Evolutionary conservation across 1,140 invertebrate genomes (phyloP), one percentile per base, ranked within the genome.

Genomic region (Adoxophyes honmai): DNA sequence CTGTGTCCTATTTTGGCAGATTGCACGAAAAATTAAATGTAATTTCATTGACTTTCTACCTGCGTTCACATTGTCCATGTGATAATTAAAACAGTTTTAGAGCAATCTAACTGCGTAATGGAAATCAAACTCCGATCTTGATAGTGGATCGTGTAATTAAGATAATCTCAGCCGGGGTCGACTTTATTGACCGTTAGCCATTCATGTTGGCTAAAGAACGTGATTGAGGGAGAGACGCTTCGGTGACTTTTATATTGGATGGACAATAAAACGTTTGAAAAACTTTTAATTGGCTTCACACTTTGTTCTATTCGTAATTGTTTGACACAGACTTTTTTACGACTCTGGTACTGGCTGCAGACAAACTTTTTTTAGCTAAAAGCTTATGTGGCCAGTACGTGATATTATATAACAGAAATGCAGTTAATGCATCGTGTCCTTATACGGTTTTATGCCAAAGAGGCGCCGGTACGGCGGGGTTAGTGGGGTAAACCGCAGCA

Each of bases 401-500:
- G 21, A n/a, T 28, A 28, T 28, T 2, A 28, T 6, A 3, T 28
- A 2, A 28, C 21, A 28, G 6, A 28, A 6, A 3, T 28, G 21
- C 21, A 28, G 6, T 28, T 6, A 28, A 6, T 28, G 6, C 6
- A 6, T 28, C 6, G n/a, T 48, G 42, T n/a, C 42, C 21, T 13
- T 11, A 48, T 18, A 48, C 21, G 18, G 42, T 21, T 28, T 28
- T 28, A n/a, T 48, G 11, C 52, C 62, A 59, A 63, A 54, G 62
- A 16, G 55, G 55, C 55, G 55, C 39, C 55, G 13, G 16, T 15
- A 15, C 4, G 55, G 1, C 55, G 55, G 55, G 55, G 55, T 57
- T 51, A 57, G 42, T 57, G 34, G 55, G 55, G 55, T 51, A 57
- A 39, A 21, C 37, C 38, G 14, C 38, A 14, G 38, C 18, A 33